Evolutionary conservation across 2,888 invertebrate species (phyloP).

Genomic region (Dasysyrphus albostriatus): DNA sequence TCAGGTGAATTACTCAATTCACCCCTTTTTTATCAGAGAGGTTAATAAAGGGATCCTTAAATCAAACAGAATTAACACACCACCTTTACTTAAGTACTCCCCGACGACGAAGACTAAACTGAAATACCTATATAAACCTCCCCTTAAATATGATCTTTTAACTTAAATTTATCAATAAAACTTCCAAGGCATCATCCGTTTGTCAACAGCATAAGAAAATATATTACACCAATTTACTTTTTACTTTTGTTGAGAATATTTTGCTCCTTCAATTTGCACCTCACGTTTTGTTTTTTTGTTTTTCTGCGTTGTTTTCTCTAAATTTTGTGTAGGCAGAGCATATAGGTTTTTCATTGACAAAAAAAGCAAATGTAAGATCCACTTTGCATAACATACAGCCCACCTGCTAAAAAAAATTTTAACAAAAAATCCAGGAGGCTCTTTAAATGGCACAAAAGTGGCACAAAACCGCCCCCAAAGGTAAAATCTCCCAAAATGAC

Average conservation of each 20-base stretch:
- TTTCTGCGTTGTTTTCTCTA: too few species aligned
- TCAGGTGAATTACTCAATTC: slow-evolving; percentile 14
- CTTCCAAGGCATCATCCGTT: slow-evolving; percentile 59
- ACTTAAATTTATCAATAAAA: slow-evolving; percentile 61
- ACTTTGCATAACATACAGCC: slow-evolving; percentile 36
- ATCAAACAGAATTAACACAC: slow-evolving; percentile 6
- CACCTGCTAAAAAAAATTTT: slow-evolving; percentile 28
- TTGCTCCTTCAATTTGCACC: slow-evolving; percentile 54
- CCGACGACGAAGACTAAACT: neutral
- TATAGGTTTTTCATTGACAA: slow-evolving; percentile 7
- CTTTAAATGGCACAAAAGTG: slow-evolving; percentile 47
- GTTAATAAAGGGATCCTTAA: slow-evolving; percentile 2
- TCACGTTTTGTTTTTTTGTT: slow-evolving; percentile 31
- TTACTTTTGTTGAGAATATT: slow-evolving; percentile 7
- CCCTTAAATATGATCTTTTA: slow-evolving; percentile 41
- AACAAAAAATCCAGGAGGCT: slow-evolving; percentile 23
- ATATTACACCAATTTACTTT: slow-evolving; percentile 64
- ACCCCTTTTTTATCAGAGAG: neutral
- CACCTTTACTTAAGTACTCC: neutral
- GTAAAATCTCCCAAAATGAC: slow-evolving; percentile 65
- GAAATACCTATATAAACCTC: slow-evolving; percentile 25
- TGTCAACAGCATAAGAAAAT: slow-evolving; percentile 70
- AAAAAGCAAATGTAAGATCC: slow-evolving; percentile 30
- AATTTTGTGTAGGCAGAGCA: neutral
- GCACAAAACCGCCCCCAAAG: slow-evolving; percentile 61